Evolutionary conservation across 53 echinoderm and acorn worm species (phyloP).

Genomic region (Arbacia lixula): DNA sequence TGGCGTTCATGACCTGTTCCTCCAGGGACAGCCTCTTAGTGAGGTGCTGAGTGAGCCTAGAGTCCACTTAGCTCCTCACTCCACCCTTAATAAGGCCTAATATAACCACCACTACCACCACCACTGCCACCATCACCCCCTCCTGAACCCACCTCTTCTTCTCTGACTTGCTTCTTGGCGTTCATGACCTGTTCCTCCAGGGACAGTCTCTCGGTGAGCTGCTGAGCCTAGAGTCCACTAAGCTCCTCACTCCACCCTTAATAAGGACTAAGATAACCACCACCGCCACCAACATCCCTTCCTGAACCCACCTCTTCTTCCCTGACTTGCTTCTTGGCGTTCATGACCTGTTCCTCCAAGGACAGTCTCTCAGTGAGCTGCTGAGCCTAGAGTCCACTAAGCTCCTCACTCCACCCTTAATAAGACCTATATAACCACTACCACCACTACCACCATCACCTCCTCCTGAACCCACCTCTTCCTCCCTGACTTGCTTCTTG

Average conservation of each 20-base stretch:
- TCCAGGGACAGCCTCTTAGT: constrained; percentile 85
- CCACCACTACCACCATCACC: neutral
- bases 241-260: too few species aligned
- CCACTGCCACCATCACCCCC: too few species aligned
- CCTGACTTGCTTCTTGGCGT: constrained; percentile 88
- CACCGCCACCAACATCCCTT: neutral
- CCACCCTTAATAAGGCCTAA: neutral
- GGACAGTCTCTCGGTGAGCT: constrained; percentile 84
- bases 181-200: constrained; percentile 89
- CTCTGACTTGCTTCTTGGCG: constrained; percentile 90
- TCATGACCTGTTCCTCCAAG: constrained; percentile 87
- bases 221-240: constrained; percentile 77
- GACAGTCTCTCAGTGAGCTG: constrained; percentile 88
- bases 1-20: constrained; percentile 87
- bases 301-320: constrained; percentile 87
- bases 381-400: constrained; percentile 76
- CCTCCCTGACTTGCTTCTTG: constrained; percentile 92
- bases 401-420: constrained; percentile 62
- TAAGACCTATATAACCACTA: neutral
- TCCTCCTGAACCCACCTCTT: constrained; percentile 94
- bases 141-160: constrained; percentile 95
- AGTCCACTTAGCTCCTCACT: constrained; percentile 82
- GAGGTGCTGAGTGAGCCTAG: constrained; percentile 76
- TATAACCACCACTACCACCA: too few species aligned
- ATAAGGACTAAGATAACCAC: too few species aligned